Conservation (phyloP, 2,797 vertebrate genomes). For the Loris lydekkerianus region DNA sequence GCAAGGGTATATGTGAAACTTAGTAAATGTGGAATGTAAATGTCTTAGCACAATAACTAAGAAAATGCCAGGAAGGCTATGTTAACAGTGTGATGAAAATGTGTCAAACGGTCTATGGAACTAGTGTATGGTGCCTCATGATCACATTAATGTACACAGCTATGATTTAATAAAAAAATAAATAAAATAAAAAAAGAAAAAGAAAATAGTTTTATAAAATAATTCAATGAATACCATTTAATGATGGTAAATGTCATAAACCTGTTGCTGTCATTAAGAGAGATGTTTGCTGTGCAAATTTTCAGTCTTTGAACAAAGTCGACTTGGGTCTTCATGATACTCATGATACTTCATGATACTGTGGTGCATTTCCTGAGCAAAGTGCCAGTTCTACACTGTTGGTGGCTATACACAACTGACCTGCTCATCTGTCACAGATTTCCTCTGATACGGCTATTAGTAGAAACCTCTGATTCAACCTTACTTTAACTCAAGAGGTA, state of each 20-base stretch:
- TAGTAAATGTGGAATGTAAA: too few relatives aligned
- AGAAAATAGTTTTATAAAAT: background rate
- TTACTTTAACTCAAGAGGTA: conserved; percentile 66
- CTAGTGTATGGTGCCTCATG: too few relatives aligned
- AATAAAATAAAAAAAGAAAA: too few relatives aligned
- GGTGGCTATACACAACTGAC: background rate
- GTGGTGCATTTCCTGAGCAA: background rate
- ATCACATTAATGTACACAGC: too few relatives aligned
- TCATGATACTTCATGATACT: too few relatives aligned
- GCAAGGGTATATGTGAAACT: too few relatives aligned
- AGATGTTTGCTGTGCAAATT: background rate
- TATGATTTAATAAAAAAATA: too few relatives aligned
- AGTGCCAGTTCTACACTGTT: background rate
- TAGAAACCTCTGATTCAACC: conserved; percentile 60
- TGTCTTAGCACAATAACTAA: too few relatives aligned
- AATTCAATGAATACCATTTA: background rate
- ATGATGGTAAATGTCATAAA: background rate
- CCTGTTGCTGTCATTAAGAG: background rate
- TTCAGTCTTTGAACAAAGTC: background rate
- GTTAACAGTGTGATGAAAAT: too few relatives aligned
- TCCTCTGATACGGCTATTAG: background rate
- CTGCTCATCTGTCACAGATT: conserved; percentile 22
- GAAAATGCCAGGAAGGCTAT: too few relatives aligned
- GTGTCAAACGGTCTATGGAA: too few relatives aligned
- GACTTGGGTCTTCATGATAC: background rate